A percentile compares a stretch with the other conserved stretches of the same genome.
Evolutionary conservation across 2,888 invertebrate species (phyloP).

Genomic region (Drosophila imparisetae): DNA sequence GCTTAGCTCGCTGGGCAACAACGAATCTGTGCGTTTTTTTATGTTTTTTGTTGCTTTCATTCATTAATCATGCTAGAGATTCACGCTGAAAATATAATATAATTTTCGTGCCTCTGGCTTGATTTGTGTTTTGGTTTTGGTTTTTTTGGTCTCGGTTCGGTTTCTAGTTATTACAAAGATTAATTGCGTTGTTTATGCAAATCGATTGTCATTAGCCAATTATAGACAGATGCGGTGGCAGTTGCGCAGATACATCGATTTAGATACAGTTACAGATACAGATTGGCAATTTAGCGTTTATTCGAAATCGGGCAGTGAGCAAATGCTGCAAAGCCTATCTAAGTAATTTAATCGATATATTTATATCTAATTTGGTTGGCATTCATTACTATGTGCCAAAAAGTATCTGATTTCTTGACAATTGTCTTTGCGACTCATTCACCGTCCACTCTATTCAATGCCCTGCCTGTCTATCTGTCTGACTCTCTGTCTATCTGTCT

Average conservation of each 20-base stretch:
- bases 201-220: constrained; percentile 81
- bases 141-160: constrained; percentile 21
- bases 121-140: constrained; percentile 54
- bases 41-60: constrained; percentile 37
- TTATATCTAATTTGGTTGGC: constrained; percentile 56
- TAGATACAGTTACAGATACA: constrained; percentile 25
- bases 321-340: constrained; percentile 30
- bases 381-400: constrained; percentile 58
- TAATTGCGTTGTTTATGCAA: constrained; percentile 77
- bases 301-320: neutral
- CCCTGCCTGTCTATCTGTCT: constrained; percentile 12
- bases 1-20: constrained; percentile 26
- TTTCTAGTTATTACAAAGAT: constrained; percentile 79
- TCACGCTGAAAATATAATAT: constrained; percentile 69
- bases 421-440: constrained; percentile 34
- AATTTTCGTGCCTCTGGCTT: constrained; percentile 58
- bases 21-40: neutral
- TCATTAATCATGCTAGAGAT: constrained; percentile 73
- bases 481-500: constrained; percentile 6
- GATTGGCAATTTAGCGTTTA: constrained; percentile 14
- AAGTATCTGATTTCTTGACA: constrained; percentile 63
- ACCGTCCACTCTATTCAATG: constrained; percentile 21
- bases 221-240: constrained; percentile 71
- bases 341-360: constrained; percentile 59
- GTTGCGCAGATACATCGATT: constrained; percentile 33